A percentile compares a stretch with the other conserved stretches of the same genome.
Evolutionary conservation across 2,797 vertebrate genomes (phyloP).

Genomic region (Salmo trutta): DNA sequence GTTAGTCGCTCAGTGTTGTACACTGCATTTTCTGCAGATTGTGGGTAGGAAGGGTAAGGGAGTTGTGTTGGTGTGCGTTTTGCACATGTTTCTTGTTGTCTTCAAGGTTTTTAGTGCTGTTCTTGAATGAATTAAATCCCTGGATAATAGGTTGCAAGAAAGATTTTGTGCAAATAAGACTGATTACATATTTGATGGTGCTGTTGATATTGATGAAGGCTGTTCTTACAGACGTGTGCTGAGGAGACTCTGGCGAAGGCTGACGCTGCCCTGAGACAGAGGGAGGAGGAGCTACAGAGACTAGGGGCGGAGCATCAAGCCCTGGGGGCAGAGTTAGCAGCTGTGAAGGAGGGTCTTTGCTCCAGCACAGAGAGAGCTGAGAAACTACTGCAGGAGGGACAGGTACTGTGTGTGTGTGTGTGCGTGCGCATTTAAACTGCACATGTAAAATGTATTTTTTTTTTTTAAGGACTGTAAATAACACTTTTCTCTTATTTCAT

Average conservation of each 20-base stretch:
- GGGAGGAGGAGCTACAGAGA: conserved; percentile 64
- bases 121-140: background rate
- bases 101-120: background rate
- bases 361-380: conserved; percentile 70
- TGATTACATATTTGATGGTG: background rate
- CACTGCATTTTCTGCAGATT: background rate
- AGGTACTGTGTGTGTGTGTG: conserved; percentile 56
- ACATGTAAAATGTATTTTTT: too few relatives aligned
- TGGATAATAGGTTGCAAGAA: background rate
- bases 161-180: background rate
- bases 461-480: too few relatives aligned
- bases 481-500: background rate
- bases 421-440: too few relatives aligned
- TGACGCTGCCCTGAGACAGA: conserved; percentile 69
- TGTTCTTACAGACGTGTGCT: conserved; percentile 66
- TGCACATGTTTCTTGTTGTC: background rate
- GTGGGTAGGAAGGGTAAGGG: background rate
- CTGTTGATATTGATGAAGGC: background rate
- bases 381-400: conserved; percentile 71
- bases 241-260: conserved; percentile 77
- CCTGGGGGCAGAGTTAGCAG: conserved; percentile 68
- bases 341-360: conserved; percentile 70
- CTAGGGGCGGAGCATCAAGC: conserved; percentile 65
- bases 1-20: background rate
- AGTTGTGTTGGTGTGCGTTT: background rate